Percentiles rank a stretch among this genome's conserved stretches.
phyloP scores from a whole-genome alignment of 2,888 invertebrate genomes.

The Sacculina carcini region DNA sequence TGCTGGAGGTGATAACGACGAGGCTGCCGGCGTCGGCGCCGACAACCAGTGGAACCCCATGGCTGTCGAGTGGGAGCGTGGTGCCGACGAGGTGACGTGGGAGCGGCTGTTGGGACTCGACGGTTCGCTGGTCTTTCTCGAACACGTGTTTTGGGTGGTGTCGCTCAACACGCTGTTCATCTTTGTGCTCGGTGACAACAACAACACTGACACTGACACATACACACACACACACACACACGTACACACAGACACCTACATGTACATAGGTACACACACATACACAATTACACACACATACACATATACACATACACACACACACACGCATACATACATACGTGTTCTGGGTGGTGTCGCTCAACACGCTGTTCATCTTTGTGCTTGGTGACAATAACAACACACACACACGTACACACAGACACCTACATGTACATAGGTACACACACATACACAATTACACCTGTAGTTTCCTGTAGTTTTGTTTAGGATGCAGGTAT shows the following conservation, averaged over 20 bases:
- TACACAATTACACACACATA: not conserved
- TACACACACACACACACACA: too few relatives aligned
- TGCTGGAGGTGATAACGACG: not conserved
- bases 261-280: too few relatives aligned
- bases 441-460: too few relatives aligned
- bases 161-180: constrained; percentile 90
- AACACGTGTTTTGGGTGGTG: constrained; percentile 98
- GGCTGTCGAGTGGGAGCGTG: constrained; percentile 96
- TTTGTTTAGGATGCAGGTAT: too few relatives aligned
- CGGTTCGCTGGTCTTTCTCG: constrained; percentile 84
- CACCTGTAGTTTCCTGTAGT: too few relatives aligned
- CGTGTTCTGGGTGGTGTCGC: constrained; percentile 92
- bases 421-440: too few relatives aligned
- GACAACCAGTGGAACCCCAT: constrained; percentile 91
- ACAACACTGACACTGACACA: constrained; percentile 15
- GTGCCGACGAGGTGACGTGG: constrained; percentile 94
- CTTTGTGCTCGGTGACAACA: constrained; percentile 58
- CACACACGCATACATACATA: too few relatives aligned
- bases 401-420: too few relatives aligned
- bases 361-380: constrained; percentile 86
- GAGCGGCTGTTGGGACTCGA: constrained; percentile 82
- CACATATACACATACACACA: not conserved
- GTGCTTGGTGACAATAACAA: too few relatives aligned
- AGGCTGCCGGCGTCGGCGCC: constrained; percentile 22
- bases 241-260: not conserved